These are phyloP conservation scores for Euphonia xanthogaster DNA, from an alignment of 2,797 vertebrate species.

Conservation along the genomic window DNA sequence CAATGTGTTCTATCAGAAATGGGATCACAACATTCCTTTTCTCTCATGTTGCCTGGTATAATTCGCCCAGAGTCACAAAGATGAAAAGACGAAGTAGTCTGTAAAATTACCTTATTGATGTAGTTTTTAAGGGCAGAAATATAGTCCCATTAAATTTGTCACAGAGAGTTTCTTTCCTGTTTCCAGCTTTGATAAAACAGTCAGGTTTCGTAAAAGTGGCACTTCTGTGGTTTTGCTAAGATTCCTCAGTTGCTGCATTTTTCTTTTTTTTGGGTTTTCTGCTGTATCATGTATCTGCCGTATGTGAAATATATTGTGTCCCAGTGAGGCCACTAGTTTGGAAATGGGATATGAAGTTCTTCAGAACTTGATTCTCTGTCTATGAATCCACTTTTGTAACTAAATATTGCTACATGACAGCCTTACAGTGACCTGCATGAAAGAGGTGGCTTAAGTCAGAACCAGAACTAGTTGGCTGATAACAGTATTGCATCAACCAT, in stretches of 20 bases:
- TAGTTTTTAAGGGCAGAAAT: neutral
- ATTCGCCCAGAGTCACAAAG: neutral
- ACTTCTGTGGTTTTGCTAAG: neutral
- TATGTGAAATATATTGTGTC: neutral
- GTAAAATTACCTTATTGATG: neutral
- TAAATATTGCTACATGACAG: neutral
- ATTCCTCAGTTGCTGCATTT: neutral
- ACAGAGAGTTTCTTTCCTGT: neutral
- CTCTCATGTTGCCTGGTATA: neutral
- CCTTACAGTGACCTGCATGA: neutral
- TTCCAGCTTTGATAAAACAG: neutral
- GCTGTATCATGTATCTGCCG: neutral
- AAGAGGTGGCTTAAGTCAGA: neutral
- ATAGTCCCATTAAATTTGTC: neutral
- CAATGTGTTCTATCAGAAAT: neutral
- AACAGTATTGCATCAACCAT: neutral
- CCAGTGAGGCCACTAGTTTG: neutral
- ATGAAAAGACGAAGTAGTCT: neutral
- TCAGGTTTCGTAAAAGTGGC: neutral
- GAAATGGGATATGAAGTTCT: neutral
- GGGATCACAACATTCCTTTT: neutral
- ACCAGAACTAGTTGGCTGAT: neutral
- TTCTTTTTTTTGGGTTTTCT: neutral
- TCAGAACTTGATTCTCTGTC: neutral
- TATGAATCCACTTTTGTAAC: neutral